Evolutionary conservation across 2,888 invertebrate species (phyloP).

Genomic region (Petrolisthes cinctipes): DNA sequence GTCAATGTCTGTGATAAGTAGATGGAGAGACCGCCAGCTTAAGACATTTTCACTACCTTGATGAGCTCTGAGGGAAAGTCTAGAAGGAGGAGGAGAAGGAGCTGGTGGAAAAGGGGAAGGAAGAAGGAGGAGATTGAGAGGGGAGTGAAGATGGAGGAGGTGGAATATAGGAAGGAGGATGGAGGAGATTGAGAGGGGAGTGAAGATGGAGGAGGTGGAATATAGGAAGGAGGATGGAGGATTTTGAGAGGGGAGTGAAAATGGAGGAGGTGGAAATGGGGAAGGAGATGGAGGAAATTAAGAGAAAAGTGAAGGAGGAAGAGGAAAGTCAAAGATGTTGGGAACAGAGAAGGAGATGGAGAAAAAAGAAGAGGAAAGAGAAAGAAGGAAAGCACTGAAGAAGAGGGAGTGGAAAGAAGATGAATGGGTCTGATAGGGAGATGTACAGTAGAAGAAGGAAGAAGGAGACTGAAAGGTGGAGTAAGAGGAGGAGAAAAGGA

Average conservation of each 20-base stretch:
- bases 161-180: not conserved
- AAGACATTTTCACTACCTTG: slow-evolving; percentile 54
- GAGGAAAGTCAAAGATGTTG: not conserved
- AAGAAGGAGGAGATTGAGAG: not conserved
- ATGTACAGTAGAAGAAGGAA: too few species aligned
- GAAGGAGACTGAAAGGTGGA: too few species aligned
- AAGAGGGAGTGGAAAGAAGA: not conserved
- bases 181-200: too few species aligned
- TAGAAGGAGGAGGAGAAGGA: not conserved
- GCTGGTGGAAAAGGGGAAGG: not conserved
- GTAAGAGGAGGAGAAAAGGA: not conserved
- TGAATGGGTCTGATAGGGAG: not conserved
- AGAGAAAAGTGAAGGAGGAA: not conserved
- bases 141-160: not conserved
- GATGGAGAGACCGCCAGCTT: slow-evolving; percentile 55
- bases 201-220: slow-evolving; percentile 14
- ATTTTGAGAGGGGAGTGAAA: not conserved
- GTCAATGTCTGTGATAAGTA: slow-evolving; percentile 64
- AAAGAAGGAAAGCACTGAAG: not conserved
- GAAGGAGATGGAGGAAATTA: not conserved
- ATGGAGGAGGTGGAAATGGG: not conserved
- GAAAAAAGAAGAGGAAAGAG: not conserved
- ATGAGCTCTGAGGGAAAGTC: not conserved
- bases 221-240: not conserved
- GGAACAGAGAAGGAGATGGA: not conserved